Conservation (phyloP, 2,797 vertebrate species). For the Buphagus erythrorhynchus region DNA sequence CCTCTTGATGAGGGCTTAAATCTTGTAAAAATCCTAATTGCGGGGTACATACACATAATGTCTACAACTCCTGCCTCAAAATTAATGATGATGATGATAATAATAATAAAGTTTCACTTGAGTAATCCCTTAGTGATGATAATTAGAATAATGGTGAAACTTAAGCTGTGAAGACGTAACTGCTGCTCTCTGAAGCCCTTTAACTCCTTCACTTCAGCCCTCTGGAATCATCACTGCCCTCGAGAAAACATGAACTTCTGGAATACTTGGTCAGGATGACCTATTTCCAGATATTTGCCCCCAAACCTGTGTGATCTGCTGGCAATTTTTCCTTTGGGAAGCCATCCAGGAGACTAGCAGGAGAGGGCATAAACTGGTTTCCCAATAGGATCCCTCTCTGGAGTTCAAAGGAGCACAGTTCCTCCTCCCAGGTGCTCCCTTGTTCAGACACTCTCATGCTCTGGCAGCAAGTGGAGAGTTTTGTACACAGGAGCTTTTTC, state of each 20-base stretch:
- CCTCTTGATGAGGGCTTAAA: neutral
- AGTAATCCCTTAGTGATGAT: neutral
- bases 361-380: neutral
- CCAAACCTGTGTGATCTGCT: neutral
- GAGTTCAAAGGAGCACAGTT: fast-evolving
- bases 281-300: neutral
- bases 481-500: neutral
- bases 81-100: neutral
- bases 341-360: neutral
- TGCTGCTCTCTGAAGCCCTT: neutral
- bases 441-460: fast-evolving
- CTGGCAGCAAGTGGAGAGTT: neutral
- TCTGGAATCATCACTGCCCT: neutral
- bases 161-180: neutral
- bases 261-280: neutral
- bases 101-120: neutral
- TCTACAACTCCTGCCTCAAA: neutral
- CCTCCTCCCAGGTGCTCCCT: neutral
- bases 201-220: neutral
- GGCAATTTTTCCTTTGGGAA: neutral
- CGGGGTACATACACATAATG: neutral
- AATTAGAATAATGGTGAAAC: neutral
- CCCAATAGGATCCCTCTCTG: neutral
- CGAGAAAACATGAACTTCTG: neutral
- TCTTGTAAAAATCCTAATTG: neutral